A percentile compares a stretch with the other conserved stretches of the same genome.
These are phyloP conservation scores for Caracal caracal DNA, from an alignment of 2,113 vertebrate species.

Conservation along the genomic window DNA sequence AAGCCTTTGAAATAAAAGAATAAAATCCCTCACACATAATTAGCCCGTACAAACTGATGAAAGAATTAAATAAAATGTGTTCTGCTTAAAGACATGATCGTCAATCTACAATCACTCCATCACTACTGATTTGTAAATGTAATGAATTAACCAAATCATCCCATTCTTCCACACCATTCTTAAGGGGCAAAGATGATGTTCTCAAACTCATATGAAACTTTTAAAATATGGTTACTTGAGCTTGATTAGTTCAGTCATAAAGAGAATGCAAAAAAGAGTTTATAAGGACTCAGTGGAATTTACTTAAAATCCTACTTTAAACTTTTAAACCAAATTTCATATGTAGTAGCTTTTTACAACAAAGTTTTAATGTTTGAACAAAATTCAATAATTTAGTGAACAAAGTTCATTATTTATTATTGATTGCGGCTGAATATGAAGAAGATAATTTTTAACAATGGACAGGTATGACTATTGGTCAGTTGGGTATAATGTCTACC, in stretches of 20 bases:
- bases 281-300: not conserved
- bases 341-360: slow-evolving; percentile 28
- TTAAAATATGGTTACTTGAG: slow-evolving; percentile 39
- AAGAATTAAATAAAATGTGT: slow-evolving; percentile 76
- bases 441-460: not conserved
- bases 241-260: slow-evolving; percentile 40
- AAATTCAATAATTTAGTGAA: not conserved
- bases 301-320: slow-evolving; percentile 49
- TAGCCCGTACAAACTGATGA: slow-evolving; percentile 79
- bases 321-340: slow-evolving; percentile 5
- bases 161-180: not conserved
- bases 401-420: not conserved
- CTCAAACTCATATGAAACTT: slow-evolving; percentile 28
- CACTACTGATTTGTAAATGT: slow-evolving; percentile 63
- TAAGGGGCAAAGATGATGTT: not conserved
- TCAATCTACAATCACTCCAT: slow-evolving; percentile 67
- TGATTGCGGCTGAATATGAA: not conserved
- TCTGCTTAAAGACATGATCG: slow-evolving; percentile 73
- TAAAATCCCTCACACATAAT: slow-evolving; percentile 79
- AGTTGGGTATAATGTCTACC: not conserved
- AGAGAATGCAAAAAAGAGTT: not conserved
- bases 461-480: fast-evolving
- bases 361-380: slow-evolving; percentile 38
- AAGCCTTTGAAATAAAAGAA: slow-evolving; percentile 82
- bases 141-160: slow-evolving; percentile 54